These are phyloP conservation scores for Napeogenes inachia DNA, from an alignment of 2,888 invertebrate genomes.

Conservation along the genomic window DNA sequence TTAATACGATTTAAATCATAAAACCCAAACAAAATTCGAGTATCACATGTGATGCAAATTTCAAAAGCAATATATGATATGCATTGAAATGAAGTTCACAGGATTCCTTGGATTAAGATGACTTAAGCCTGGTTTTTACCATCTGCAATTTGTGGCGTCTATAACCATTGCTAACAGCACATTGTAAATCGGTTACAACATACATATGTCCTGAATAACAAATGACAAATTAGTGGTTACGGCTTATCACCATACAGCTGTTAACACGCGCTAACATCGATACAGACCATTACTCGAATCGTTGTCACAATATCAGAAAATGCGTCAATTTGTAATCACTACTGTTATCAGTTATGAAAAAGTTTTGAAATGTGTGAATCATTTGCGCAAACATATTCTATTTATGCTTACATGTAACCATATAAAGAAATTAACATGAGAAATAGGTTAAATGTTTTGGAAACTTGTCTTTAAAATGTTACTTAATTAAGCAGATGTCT, in stretches of 20 bases:
- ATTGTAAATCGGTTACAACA: conserved; percentile 28
- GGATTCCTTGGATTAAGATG: too few relatives aligned
- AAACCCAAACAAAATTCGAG: too few relatives aligned
- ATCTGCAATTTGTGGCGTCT: conserved; percentile 19
- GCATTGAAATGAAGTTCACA: too few relatives aligned
- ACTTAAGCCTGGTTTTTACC: not conserved
- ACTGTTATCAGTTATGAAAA: not conserved
- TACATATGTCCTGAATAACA: conserved; percentile 23
- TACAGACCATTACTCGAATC: not conserved
- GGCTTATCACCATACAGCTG: conserved; percentile 12
- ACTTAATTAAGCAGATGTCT: too few relatives aligned
- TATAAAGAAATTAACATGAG: too few relatives aligned
- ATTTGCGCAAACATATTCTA: too few relatives aligned
- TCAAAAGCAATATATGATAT: too few relatives aligned
- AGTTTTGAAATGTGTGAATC: not conserved
- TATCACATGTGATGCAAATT: too few relatives aligned
- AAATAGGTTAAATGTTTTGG: too few relatives aligned
- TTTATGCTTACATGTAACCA: too few relatives aligned
- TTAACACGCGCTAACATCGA: conserved; percentile 6
- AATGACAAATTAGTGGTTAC: conserved; percentile 30
- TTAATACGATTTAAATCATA: too few relatives aligned
- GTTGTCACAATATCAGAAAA: conserved; percentile 4
- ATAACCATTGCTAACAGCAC: conserved; percentile 15
- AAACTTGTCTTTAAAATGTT: too few relatives aligned
- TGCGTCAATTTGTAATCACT: not conserved